Evolutionary conservation across 2,888 invertebrate genomes (phyloP).

Genomic region (Drosophila testacea): DNA sequence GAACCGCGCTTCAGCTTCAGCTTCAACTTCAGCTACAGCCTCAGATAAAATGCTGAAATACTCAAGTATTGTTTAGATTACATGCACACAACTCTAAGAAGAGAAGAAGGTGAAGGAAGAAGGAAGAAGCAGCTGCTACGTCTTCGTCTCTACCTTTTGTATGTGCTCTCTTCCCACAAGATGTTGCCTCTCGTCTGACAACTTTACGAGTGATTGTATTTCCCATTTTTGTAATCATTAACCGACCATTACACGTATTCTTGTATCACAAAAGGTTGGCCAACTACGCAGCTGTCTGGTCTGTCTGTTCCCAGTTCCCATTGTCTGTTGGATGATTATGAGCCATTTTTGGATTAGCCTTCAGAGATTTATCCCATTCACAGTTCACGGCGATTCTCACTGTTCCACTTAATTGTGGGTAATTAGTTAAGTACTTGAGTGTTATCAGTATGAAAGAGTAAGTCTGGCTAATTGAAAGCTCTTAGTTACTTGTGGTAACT

Average conservation of each 20-base stretch:
- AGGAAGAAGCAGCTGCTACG: conserved; percentile 42
- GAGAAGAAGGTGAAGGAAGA: conserved; percentile 9
- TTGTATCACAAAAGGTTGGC: conserved; percentile 41
- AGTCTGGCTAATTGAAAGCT: background rate
- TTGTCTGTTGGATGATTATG: conserved; percentile 41
- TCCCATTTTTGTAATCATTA: conserved; percentile 67
- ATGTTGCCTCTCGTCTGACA: conserved; percentile 37
- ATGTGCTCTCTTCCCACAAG: conserved; percentile 8
- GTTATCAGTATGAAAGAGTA: background rate
- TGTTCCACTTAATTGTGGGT: conserved; percentile 40
- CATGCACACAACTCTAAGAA: conserved; percentile 51
- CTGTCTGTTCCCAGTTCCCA: background rate
- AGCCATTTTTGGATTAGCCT: conserved; percentile 46
- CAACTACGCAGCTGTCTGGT: conserved; percentile 40
- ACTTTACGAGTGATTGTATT: conserved; percentile 66
- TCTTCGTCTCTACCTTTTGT: conserved; percentile 7
- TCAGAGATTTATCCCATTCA: conserved; percentile 41
- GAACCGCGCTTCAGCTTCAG: conserved; percentile 40
- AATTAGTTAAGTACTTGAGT: conserved; percentile 39
- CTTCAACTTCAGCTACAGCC: conserved; percentile 4
- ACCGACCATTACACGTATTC: conserved; percentile 65
- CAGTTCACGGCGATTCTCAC: conserved; percentile 12
- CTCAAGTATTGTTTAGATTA: conserved; percentile 78
- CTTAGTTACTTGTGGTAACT: background rate
- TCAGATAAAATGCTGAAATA: conserved; percentile 27